These are phyloP conservation scores for Drepanosiphum platanoidis DNA, from an alignment of 2,888 invertebrate genomes.

Conservation along the genomic window DNA sequence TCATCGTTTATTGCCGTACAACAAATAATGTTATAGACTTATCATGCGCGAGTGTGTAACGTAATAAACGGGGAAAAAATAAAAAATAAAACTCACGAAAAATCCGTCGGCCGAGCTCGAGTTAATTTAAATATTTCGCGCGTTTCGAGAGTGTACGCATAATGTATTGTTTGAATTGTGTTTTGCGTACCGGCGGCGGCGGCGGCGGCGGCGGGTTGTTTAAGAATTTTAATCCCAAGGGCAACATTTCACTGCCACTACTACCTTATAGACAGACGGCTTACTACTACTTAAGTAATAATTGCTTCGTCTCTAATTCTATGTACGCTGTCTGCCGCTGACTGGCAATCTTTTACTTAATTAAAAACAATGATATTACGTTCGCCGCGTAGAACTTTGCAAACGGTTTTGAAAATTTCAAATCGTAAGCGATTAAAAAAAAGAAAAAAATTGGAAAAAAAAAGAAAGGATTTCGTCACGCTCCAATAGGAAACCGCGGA, in stretches of 20 bases:
- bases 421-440: neutral
- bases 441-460: too few relatives aligned
- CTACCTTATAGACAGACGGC: neutral
- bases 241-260: neutral
- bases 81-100: neutral
- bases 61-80: too few relatives aligned
- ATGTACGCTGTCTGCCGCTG: too few relatives aligned
- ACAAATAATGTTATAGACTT: too few relatives aligned
- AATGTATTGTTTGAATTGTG: neutral
- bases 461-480: too few relatives aligned
- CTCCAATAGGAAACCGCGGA: neutral
- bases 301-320: too few relatives aligned
- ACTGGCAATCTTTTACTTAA: neutral
- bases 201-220: neutral
- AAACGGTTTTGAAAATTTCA: neutral
- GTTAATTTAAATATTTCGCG: neutral
- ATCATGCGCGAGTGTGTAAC: too few relatives aligned
- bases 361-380: neutral
- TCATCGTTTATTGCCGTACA: too few relatives aligned
- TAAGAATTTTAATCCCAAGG: neutral
- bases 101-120: neutral
- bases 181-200: neutral
- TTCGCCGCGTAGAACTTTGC: neutral
- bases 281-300: too few relatives aligned
- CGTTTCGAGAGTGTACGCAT: neutral